Evolutionary conservation across 2,797 vertebrate species (phyloP).

Genomic region (Acanthurus leucopareius): DNA sequence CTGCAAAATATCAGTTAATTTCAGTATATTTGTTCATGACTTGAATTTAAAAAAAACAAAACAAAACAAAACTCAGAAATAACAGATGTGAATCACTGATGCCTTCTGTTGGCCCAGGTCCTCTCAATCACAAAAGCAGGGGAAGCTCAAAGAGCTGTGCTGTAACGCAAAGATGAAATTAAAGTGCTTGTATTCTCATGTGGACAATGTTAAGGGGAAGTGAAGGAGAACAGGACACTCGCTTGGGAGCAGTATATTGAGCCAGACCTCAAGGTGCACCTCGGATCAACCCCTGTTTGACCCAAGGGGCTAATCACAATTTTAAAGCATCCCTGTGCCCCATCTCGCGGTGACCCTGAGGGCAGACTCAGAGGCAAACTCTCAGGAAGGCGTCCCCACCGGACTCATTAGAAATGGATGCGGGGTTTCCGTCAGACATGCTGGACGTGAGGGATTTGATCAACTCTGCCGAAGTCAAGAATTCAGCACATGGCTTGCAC

Average conservation of each 20-base stretch:
- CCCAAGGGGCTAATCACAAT: constrained; percentile 81
- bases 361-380: constrained; percentile 62
- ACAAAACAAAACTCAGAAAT: background rate
- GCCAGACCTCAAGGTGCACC: constrained; percentile 67
- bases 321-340: constrained; percentile 77
- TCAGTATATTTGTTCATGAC: too few relatives aligned
- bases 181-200: constrained; percentile 10
- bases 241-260: constrained; percentile 76
- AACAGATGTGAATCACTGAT: background rate
- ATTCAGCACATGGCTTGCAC: constrained; percentile 26
- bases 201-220: constrained; percentile 65
- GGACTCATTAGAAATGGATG: constrained; percentile 78
- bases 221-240: constrained; percentile 69
- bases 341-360: constrained; percentile 64
- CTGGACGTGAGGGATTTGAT: constrained; percentile 61
- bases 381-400: constrained; percentile 59
- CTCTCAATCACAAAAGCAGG: constrained; percentile 1
- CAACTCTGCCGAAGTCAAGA: constrained; percentile 40
- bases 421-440: constrained; percentile 58
- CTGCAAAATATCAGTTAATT: background rate
- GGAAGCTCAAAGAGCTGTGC: constrained; percentile 1
- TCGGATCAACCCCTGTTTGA: constrained; percentile 71
- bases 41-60: too few relatives aligned
- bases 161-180: constrained; percentile 37
- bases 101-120: constrained; percentile 9